A percentile compares a stretch with the other conserved stretches of the same genome.
Evolutionary conservation across 2,888 invertebrate species (phyloP).

Genomic region (Cheilosia pagana): DNA sequence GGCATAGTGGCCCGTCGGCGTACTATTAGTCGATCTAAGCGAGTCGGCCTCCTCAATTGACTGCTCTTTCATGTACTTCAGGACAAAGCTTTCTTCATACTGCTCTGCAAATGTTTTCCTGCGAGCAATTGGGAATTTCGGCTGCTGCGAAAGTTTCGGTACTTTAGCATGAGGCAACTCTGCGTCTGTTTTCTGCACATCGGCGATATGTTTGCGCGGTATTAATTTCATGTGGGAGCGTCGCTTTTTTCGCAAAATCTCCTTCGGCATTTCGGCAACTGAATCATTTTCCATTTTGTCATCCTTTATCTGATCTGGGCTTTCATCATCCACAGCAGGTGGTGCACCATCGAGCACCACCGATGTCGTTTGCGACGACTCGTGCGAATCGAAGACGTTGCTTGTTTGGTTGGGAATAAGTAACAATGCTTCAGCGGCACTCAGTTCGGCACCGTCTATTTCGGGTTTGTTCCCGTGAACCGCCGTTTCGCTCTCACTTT

Average conservation of each 20-base stretch:
- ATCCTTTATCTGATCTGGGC: constrained; percentile 26
- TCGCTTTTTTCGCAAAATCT: constrained; percentile 71
- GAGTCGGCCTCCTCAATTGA: constrained; percentile 27
- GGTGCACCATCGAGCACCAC: background rate
- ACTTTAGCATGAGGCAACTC: constrained; percentile 19
- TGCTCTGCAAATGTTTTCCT: constrained; percentile 50
- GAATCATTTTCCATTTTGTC: constrained; percentile 30
- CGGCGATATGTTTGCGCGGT: constrained; percentile 76
- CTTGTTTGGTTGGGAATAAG: constrained; percentile 74
- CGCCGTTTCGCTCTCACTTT: constrained; percentile 20
- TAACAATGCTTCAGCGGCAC: constrained; percentile 75
- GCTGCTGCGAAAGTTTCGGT: constrained; percentile 19
- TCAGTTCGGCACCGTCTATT: constrained; percentile 69
- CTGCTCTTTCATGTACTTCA: constrained; percentile 67
- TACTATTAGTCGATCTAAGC: constrained; percentile 3
- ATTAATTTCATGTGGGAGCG: constrained; percentile 77
- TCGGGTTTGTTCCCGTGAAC: constrained; percentile 32
- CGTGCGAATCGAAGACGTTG: constrained; percentile 19
- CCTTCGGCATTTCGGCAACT: constrained; percentile 11
- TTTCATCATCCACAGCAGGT: background rate
- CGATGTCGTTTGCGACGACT: background rate
- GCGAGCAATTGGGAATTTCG: background rate
- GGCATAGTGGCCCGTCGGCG: background rate
- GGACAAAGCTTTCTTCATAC: constrained; percentile 70
- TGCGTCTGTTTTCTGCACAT: background rate